Conservation (phyloP, 2,797 vertebrate species). For the Diplodus sargus region DNA sequence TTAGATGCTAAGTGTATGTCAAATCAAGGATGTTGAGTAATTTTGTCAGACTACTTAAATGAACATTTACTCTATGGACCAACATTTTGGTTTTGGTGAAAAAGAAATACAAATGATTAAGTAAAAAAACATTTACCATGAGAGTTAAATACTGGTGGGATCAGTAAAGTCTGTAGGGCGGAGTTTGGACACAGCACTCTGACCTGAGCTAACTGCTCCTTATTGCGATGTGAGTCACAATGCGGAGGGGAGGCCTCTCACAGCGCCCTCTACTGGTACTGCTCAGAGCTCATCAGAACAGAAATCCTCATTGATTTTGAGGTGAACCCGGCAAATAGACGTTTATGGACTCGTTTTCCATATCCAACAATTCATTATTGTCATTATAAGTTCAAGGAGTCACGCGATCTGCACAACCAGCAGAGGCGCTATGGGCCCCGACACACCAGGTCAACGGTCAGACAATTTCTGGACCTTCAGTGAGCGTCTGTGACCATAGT, state of each 20-base stretch:
- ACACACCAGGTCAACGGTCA: no score
- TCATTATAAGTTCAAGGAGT: not conserved
- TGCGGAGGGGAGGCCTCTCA: not conserved
- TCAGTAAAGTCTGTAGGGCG: not conserved
- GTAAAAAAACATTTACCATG: not conserved
- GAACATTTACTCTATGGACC: not conserved
- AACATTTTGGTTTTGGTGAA: not conserved
- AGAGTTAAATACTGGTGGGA: not conserved
- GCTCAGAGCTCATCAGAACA: not conserved
- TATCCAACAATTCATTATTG: not conserved
- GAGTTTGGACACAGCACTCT: not conserved
- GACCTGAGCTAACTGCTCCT: not conserved
- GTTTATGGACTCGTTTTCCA: not conserved
- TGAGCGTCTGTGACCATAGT: no score
- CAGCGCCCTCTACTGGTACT: not conserved
- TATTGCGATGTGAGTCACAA: not conserved
- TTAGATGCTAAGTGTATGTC: not conserved
- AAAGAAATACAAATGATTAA: not conserved
- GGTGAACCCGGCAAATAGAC: not conserved
- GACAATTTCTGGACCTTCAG: no score
- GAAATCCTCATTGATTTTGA: not conserved
- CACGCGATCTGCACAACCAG: conserved; percentile 3
- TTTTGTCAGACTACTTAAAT: not conserved
- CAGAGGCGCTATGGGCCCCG: not conserved
- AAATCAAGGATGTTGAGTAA: not conserved